Conservation (phyloP, 2,113 vertebrate species). For the Piaya cayana region DNA sequence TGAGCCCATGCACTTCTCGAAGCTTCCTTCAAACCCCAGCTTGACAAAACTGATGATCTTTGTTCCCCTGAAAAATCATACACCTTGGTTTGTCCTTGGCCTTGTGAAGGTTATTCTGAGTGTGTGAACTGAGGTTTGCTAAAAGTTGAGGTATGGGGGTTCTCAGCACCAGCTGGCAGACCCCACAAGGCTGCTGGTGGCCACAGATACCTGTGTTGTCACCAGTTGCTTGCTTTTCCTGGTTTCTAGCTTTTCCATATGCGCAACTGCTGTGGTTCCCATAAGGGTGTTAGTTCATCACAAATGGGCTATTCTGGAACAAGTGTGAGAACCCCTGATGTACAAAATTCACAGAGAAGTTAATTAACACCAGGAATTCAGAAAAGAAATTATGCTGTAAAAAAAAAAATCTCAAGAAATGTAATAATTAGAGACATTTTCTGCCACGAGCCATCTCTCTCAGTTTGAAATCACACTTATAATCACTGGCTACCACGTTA, state of each 20-base stretch:
- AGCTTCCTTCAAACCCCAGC: conserved; percentile 50
- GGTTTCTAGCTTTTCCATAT: not conserved
- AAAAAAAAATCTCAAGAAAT: not conserved
- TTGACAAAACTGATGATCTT: conserved; percentile 32
- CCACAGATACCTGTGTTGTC: not conserved
- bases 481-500: not conserved
- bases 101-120: not conserved
- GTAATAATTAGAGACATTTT: conserved; percentile 47
- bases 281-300: not conserved
- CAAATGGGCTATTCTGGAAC: not conserved
- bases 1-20: conserved; percentile 53
- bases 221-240: not conserved
- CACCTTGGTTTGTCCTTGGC: conserved; percentile 63
- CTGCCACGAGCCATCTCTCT: conserved; percentile 55
- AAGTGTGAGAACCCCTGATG: not conserved
- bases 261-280: not conserved
- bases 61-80: conserved; percentile 65
- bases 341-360: conserved; percentile 47
- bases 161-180: conserved; percentile 21
- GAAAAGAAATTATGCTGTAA: not conserved
- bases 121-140: not conserved
- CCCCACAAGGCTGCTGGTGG: not conserved
- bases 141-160: not conserved
- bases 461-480: conserved; percentile 38
- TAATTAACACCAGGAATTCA: conserved; percentile 65